A percentile compares a stretch with the other conserved stretches of the same genome.
Conservation (phyloP, 2,113 vertebrate species). For the Henicopernis longicauda region DNA sequence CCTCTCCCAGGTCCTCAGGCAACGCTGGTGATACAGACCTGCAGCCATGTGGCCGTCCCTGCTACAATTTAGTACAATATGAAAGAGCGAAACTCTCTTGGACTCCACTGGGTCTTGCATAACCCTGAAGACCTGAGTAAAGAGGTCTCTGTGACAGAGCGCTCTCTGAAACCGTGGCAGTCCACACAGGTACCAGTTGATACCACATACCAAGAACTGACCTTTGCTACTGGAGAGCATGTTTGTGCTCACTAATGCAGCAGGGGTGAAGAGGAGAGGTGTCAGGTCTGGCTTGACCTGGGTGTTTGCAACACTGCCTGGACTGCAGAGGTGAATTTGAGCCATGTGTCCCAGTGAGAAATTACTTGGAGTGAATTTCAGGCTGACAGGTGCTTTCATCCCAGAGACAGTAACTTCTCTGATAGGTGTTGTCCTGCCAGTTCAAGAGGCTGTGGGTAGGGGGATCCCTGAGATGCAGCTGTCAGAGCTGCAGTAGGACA, state of each 20-base stretch:
- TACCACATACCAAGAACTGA: background rate
- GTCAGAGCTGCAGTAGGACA: background rate
- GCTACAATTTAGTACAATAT: rapidly evolving
- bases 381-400: background rate
- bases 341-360: background rate
- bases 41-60: background rate
- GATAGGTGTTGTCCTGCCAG: background rate
- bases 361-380: background rate
- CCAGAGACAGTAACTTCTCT: background rate
- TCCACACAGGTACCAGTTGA: background rate
- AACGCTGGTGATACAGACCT: background rate
- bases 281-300: background rate
- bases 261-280: background rate
- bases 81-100: background rate
- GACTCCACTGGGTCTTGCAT: background rate
- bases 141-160: background rate
- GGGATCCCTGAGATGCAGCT: background rate
- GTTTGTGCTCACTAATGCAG: background rate
- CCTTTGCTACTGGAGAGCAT: background rate
- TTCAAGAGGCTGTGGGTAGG: background rate
- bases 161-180: background rate
- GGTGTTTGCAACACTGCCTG: background rate
- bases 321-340: background rate
- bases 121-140: background rate
- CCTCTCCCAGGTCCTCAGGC: background rate